Base-by-base conservation (phyloP, 2,113 vertebrate species). In the Arothron firmamentum region DNA sequence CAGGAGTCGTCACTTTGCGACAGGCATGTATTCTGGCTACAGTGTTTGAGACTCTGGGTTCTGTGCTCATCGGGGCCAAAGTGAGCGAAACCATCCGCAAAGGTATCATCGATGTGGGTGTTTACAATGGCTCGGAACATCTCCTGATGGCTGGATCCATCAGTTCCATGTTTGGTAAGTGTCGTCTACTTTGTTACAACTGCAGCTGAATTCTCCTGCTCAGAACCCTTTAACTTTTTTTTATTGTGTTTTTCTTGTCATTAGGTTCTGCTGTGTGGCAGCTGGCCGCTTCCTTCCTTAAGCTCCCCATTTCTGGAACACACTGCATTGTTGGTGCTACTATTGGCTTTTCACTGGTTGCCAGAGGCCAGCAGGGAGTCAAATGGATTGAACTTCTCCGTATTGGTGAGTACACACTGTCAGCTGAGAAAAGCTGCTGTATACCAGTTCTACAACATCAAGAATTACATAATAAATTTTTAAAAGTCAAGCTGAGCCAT, bases 241-340 rank as follows among this genome's bases (percentile, higher is more conserved):
- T 1, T 17, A 38, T 34, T 59, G 31, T 25, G 43, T 7, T 58
- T 25, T 47, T 14, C 25, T 68, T 70, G 6, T 61, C 49, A 51
- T 60, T 79, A 99, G 96, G 97, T 67, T 98, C 97, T 59, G 96
- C 96, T 62, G 95, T 95, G 56, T 99, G 97, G 97, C 97, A 99
- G 80, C 90, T 99, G 52, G 79, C 84, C 8, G 97, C 97, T 83
- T 99, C 97, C 0, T 99, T 98, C 82, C 91, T 99, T 83, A 98
- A 94, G 89, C 93, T 98, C 6, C 97, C 97, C 49, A 98, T 99
- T 67, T 98, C 97, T 80, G 97, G 97, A 52, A 99, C 97, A 38
- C 97, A 98, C 85, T 99, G 97, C 80, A 99, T 99, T 7, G 96
- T 98, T 10, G 97, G 96, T n/a, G 97, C 96, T 0, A 99, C 96